Evolutionary conservation across 2,888 invertebrate species (phyloP).

Genomic region (Drosophila mettleri): DNA sequence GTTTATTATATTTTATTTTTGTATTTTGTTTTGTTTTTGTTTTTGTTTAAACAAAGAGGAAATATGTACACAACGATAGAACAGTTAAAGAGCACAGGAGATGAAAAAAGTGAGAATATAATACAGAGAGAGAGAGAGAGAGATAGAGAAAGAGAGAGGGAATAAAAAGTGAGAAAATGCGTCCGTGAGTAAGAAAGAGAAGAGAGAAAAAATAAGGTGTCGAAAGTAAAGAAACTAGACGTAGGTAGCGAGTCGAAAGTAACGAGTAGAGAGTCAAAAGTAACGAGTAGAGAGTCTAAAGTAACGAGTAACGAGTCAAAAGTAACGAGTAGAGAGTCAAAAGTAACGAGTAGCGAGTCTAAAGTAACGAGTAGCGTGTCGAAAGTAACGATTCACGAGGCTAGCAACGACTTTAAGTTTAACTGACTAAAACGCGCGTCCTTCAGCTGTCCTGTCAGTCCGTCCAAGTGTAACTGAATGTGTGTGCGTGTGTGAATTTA

Average conservation of each 20-base stretch:
- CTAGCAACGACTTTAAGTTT: conserved; percentile 71
- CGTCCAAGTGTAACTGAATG: conserved; percentile 24
- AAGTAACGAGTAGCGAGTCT: conserved; percentile 5
- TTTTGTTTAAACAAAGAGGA: conserved; percentile 40
- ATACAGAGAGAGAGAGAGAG: not conserved
- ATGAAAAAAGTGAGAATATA: not conserved
- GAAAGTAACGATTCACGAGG: conserved; percentile 17
- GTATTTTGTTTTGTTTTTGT: not conserved
- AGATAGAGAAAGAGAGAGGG: not conserved
- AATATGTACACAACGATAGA: conserved; percentile 67
- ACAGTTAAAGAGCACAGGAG: conserved; percentile 17
- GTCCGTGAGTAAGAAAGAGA: not conserved
- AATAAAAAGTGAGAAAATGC: not conserved
- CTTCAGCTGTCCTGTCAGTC: conserved; percentile 16
- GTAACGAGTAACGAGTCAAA: conserved; percentile 1
- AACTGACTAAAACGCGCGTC: conserved; percentile 75
- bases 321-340: conserved; percentile 8
- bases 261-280: not conserved
- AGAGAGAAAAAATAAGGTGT: too few relatives aligned
- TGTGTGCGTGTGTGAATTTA: conserved; percentile 6
- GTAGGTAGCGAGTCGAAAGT: conserved; percentile 6
- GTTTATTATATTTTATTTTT: conserved; percentile 35
- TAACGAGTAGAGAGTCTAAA: not conserved
- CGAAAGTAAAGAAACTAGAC: not conserved
- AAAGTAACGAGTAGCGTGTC: not conserved